A percentile compares a stretch with the other conserved stretches of the same genome.
phyloP scores from a whole-genome alignment of 2,797 vertebrate species.

The Myiotriccus ornatus region DNA sequence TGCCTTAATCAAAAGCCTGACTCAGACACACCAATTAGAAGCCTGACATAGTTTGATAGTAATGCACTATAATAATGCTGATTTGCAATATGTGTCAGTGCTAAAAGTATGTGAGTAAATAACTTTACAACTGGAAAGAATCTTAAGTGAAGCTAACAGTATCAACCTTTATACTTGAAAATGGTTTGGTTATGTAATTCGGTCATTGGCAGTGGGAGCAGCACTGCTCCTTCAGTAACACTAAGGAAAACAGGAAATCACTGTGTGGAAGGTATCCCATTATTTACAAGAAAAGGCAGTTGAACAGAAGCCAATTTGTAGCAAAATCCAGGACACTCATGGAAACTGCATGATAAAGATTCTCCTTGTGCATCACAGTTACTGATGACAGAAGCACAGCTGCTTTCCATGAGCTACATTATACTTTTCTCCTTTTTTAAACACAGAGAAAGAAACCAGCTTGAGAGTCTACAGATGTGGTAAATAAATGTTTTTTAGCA shows the following conservation, averaged over 20 bases:
- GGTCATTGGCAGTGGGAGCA: not conserved
- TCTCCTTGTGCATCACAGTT: not conserved
- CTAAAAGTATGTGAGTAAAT: not conserved
- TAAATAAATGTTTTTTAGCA: not conserved
- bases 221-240: not conserved
- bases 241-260: not conserved
- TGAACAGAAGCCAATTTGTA: not conserved
- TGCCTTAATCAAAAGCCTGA: not conserved
- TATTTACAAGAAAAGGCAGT: not conserved
- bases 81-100: not conserved
- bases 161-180: not conserved
- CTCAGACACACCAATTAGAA: not conserved
- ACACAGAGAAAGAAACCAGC: not conserved
- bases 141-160: not conserved
- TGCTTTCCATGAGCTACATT: not conserved
- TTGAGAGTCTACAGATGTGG: not conserved
- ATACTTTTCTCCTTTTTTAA: not conserved
- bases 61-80: not conserved
- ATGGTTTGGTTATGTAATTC: not conserved
- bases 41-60: not conserved
- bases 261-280: slow-evolving; percentile 9
- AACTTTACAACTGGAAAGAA: not conserved
- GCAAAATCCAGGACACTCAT: slow-evolving; percentile 18
- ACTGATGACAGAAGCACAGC: not conserved
- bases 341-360: not conserved